Conservation (phyloP, 1,140 invertebrate species). For the Stratiolaelaps scimitus region DNA sequence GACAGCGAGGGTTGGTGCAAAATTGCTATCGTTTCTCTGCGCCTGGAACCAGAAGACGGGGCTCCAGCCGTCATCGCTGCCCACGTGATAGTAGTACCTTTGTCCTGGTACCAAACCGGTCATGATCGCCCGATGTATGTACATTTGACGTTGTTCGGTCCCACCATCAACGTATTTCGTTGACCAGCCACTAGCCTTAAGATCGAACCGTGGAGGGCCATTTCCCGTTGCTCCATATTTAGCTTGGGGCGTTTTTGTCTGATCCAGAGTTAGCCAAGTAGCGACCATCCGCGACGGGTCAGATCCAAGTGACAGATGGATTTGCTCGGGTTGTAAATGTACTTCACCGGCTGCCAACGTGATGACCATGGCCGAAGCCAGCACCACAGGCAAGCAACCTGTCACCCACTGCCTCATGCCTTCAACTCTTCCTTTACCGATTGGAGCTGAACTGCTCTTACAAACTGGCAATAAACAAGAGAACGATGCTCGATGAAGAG, state of each 20-base stretch:
- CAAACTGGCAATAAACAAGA: too few species aligned
- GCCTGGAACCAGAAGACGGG: conserved; percentile 16
- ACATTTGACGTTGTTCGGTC: conserved; percentile 52
- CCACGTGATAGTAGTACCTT: conserved; percentile 14
- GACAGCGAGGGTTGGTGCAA: conserved; percentile 50
- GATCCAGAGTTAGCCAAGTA: conserved; percentile 71
- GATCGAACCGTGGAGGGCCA: conserved; percentile 46
- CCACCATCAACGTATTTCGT: conserved; percentile 67
- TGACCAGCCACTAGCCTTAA: conserved; percentile 48
- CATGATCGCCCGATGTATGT: conserved; percentile 62
- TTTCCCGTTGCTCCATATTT: conserved; percentile 49
- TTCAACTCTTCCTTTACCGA: too few species aligned
- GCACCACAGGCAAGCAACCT: too few species aligned
- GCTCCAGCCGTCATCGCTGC: conserved; percentile 12
- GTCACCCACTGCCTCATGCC: too few species aligned
- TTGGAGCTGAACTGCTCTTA: too few species aligned
- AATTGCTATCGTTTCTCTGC: neutral
- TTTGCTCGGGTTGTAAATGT: conserved; percentile 53
- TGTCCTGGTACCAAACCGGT: conserved; percentile 47
- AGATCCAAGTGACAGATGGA: conserved; percentile 41
- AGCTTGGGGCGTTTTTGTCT: conserved; percentile 56
- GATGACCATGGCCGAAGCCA: neutral
- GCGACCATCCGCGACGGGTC: conserved; percentile 59
- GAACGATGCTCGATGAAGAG: too few species aligned
- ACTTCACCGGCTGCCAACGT: neutral